These are phyloP conservation scores for Pseudochromis fuscus DNA, from an alignment of 2,797 vertebrate genomes.

Conservation along the genomic window DNA sequence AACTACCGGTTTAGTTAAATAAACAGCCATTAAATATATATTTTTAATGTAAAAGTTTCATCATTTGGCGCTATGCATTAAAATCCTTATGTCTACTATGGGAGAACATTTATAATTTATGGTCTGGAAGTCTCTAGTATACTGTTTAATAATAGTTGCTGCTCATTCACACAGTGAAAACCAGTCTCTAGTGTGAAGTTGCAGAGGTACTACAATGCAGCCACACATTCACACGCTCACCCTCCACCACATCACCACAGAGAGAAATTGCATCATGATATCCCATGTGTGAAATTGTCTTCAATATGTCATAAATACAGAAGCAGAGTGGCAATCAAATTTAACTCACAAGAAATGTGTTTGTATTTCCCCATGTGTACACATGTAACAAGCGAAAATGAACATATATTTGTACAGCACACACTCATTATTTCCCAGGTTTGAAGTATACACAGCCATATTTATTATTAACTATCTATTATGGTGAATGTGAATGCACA, in stretches of 20 bases:
- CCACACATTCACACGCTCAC: conserved; percentile 1
- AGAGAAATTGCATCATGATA: conserved; percentile 62
- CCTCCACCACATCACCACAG: conserved; percentile 24
- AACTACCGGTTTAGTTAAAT: background rate
- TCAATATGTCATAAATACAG: conserved; percentile 64
- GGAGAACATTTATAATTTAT: conserved; percentile 31
- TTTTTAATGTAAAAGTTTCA: background rate
- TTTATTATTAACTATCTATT: background rate
- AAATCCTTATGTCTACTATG: conserved; percentile 28
- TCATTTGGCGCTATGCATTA: background rate
- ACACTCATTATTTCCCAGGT: background rate
- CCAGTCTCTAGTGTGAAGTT: conserved; percentile 30
- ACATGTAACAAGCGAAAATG: background rate
- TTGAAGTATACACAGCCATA: background rate
- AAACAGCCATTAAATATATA: background rate
- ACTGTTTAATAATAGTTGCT: conserved; percentile 46
- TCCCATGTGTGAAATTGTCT: conserved; percentile 80
- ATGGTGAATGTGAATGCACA: background rate
- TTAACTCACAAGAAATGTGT: conserved; percentile 55
- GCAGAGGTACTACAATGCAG: background rate
- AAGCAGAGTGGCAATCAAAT: conserved; percentile 62
- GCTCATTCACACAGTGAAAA: conserved; percentile 39
- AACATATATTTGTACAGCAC: conserved; percentile 4
- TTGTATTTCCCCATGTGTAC: conserved; percentile 25
- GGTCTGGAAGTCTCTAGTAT: conserved; percentile 8